Conservation (phyloP, 2,797 vertebrate genomes). For the Alosa sapidissima region DNA sequence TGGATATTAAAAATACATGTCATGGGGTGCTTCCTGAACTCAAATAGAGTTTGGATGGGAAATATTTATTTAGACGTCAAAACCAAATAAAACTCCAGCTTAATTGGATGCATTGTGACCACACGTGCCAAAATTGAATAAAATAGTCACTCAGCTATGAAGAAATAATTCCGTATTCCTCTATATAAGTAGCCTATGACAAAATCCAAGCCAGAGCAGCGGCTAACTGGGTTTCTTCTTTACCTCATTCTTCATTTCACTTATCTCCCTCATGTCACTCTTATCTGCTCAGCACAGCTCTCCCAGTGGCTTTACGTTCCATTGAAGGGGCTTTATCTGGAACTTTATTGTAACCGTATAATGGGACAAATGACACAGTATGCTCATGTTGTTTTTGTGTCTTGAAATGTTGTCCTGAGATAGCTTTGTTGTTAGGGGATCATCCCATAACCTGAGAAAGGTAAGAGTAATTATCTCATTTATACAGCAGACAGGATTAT, state of each 20-base stretch:
- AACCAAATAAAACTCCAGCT: no score
- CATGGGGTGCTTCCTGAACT: no score
- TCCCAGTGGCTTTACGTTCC: neutral
- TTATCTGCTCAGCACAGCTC: neutral
- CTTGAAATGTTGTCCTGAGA: neutral
- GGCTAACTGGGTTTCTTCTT: neutral
- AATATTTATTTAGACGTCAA: no score
- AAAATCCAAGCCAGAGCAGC: neutral
- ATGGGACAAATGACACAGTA: neutral
- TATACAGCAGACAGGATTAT: neutral
- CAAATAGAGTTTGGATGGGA: no score
- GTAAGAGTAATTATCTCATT: neutral
- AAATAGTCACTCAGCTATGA: no score
- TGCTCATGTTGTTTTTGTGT: neutral
- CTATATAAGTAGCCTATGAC: no score
- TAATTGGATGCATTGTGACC: neutral
- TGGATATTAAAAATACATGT: no score
- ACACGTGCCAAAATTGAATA: no score
- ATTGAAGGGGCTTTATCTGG: slow-evolving; percentile 9
- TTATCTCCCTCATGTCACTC: neutral
- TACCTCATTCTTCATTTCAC: neutral
- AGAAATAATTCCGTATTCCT: no score
- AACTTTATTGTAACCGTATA: neutral
- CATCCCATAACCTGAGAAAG: neutral
- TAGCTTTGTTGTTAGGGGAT: neutral